These are phyloP conservation scores for Arnoldichthys spilopterus DNA, from an alignment of 2,797 vertebrate species.

Conservation along the genomic window DNA sequence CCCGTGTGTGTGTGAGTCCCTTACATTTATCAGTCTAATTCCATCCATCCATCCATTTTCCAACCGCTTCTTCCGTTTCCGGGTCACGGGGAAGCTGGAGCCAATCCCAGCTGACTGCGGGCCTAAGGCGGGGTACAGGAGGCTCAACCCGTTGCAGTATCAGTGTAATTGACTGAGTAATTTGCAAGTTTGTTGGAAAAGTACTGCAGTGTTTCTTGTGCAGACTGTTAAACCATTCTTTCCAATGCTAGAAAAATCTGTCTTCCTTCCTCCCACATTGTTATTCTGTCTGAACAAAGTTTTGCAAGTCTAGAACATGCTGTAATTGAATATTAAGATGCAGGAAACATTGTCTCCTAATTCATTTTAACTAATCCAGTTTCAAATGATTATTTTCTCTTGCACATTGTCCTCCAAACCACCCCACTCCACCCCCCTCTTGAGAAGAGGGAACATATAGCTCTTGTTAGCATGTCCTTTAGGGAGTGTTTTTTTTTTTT, in stretches of 20 bases:
- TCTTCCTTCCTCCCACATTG: slow-evolving; percentile 20
- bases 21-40: too few relatives aligned
- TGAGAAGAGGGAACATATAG: background rate
- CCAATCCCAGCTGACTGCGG: too few relatives aligned
- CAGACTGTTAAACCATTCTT: slow-evolving; percentile 16
- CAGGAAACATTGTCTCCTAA: slow-evolving; percentile 48
- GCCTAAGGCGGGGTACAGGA: too few relatives aligned
- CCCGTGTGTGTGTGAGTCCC: too few relatives aligned
- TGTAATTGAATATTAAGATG: slow-evolving; percentile 60
- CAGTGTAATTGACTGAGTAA: too few relatives aligned
- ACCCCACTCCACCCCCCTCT: slow-evolving; percentile 5
- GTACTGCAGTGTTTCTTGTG: background rate
- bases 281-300: slow-evolving; percentile 38
- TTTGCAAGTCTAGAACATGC: slow-evolving; percentile 48
- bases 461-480: background rate
- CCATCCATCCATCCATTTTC: too few relatives aligned
- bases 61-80: too few relatives aligned
- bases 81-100: too few relatives aligned
- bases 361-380: slow-evolving; percentile 54
- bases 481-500: too few relatives aligned
- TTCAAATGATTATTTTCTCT: slow-evolving; percentile 58
- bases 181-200: too few relatives aligned
- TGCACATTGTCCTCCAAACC: slow-evolving; percentile 24
- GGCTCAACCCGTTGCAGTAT: too few relatives aligned
- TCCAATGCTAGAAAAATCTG: slow-evolving; percentile 18